Conservation (phyloP, 2,113 vertebrate species). For the Orcinus orca region DNA sequence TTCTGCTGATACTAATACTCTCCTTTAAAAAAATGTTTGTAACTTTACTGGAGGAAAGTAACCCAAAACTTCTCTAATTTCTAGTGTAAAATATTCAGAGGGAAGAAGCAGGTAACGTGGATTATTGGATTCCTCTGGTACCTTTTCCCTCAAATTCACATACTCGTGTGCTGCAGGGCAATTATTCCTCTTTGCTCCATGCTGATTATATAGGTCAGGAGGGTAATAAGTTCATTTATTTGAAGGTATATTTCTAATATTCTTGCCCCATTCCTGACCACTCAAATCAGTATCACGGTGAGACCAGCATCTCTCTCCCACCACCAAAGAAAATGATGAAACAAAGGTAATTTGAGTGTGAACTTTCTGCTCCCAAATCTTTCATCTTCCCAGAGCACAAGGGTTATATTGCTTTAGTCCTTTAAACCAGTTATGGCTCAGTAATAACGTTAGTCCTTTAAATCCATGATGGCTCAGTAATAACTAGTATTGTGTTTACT, state of each 20-base stretch:
- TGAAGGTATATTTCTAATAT: slow-evolving; percentile 50
- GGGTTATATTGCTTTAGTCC: not conserved
- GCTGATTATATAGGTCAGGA: slow-evolving; percentile 26
- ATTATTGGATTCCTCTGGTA: not conserved
- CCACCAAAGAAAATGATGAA: not conserved
- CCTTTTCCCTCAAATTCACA: not conserved
- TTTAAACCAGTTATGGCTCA: slow-evolving; percentile 7
- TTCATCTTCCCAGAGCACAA: not conserved
- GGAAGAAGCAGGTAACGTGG: not conserved
- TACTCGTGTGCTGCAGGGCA: not conserved
- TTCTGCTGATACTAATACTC: slow-evolving; percentile 18
- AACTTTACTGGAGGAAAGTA: not conserved
- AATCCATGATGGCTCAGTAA: not conserved
- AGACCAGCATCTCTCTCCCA: not conserved
- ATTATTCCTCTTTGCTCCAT: not conserved
- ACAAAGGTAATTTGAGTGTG: slow-evolving; percentile 40
- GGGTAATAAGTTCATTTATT: slow-evolving; percentile 30
- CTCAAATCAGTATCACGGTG: not conserved
- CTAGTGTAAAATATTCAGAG: not conserved
- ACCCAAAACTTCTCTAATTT: not conserved
- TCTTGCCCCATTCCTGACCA: slow-evolving; percentile 19
- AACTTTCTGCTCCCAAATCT: slow-evolving; percentile 35
- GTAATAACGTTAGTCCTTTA: not conserved
- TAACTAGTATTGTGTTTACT: slow-evolving; percentile 35
- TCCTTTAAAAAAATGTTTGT: not conserved